phyloP scores from a whole-genome alignment of 2,888 invertebrate genomes.

The Corythucha ciliata region DNA sequence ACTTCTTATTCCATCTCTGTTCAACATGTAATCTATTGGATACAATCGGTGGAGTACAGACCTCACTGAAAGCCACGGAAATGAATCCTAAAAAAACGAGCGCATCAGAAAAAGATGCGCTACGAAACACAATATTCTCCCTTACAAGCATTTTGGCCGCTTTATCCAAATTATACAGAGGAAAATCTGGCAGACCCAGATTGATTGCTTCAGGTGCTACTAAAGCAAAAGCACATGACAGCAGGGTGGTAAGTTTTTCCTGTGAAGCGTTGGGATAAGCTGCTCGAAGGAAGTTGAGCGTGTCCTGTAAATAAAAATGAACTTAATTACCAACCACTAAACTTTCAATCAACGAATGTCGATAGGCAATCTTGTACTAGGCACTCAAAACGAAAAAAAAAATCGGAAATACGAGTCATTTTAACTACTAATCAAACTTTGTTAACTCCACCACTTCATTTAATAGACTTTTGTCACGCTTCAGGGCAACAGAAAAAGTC shows the following conservation, averaged over 20 bases:
- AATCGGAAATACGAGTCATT: no score
- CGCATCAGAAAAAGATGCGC: not conserved
- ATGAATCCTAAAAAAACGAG: conserved; percentile 25
- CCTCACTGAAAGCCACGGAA: conserved; percentile 29
- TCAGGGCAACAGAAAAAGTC: no score
- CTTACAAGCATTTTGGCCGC: conserved; percentile 60
- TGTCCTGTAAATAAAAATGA: conserved; percentile 6
- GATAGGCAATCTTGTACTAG: no score
- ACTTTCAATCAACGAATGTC: no score
- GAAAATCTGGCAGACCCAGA: conserved; percentile 80
- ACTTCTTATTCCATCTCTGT: conserved; percentile 63
- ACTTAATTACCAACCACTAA: no score
- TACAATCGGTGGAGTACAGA: conserved; percentile 68
- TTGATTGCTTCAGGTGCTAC: conserved; percentile 60
- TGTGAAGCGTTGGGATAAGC: conserved; percentile 22
- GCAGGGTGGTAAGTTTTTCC: conserved; percentile 52
- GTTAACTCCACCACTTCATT: no score
- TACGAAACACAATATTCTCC: conserved; percentile 14
- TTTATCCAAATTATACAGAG: conserved; percentile 64
- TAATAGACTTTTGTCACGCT: no score
- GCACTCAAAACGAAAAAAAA: no score
- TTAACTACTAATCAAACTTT: no score
- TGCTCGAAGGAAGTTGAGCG: not conserved
- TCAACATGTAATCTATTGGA: conserved; percentile 70
- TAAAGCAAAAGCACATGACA: conserved; percentile 71